Base-by-base conservation (phyloP, 1,140 invertebrate species). In the Papilio xuthus region DNA sequence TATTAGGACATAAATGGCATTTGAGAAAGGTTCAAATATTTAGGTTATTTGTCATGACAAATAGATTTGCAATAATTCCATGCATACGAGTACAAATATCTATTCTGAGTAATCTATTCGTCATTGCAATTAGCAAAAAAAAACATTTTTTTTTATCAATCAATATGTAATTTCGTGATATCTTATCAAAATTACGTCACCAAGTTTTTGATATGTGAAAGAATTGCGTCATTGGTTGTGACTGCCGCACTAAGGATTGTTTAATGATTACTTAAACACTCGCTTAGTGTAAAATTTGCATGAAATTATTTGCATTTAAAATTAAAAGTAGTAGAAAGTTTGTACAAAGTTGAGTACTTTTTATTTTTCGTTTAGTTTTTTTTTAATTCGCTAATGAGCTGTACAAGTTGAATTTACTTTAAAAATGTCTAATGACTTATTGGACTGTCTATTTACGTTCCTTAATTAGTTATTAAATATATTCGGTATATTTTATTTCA, bases 391-490 rank as follows among this genome's bases (percentile, higher is more conserved):
- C 60, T 67, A 67, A 67, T 67, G 60, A 67, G 60, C 26, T 67
- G 26, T 13, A 67, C 23, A 67, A 67, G 26, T 67, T 67, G 13
- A 28, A 32, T 67, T 67, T 4, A 32, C 60, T 67, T 63, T 60
- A 28, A 67, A 67, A 67, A 67, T 7, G 60, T 67, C 60, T 67
- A 67, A 67, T 67, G 26, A 67, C 12, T 67, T 67, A 67, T 67
- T 28, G 12, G 20, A 60, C 56, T 28, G 60, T 67, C 60, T 67
- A 6, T n/a, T 1, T 8, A 20, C n/a, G 32, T 67, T 28, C 12
- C 12, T 67, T 67, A 67, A 67, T 32, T 28, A 18, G 28, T 13
- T 63, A 63, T 13, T 4, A 28, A 12, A 26, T 28, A 63, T 9
- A 18, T 18, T 32, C 18, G n/a, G 20, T n/a, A 7, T 37, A 37